Evolutionary conservation across 2,797 vertebrate species (phyloP).

Genomic region (Threskiornis aethiopicus): DNA sequence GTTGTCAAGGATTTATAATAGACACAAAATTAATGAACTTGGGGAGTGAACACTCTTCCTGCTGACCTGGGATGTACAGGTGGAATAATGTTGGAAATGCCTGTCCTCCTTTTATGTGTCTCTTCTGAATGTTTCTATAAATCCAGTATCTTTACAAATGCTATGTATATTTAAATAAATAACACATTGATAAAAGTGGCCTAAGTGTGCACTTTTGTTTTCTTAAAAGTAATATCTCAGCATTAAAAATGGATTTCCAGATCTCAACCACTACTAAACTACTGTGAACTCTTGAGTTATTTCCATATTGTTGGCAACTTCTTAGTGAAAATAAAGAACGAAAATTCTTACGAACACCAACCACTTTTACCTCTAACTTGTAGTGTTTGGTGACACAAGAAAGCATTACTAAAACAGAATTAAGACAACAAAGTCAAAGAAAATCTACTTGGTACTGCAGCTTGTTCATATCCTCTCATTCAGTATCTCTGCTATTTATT

Average conservation of each 20-base stretch:
- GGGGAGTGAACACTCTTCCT: not conserved
- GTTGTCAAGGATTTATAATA: not conserved
- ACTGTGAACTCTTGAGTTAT: not conserved
- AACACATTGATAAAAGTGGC: not conserved
- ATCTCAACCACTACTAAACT: not conserved
- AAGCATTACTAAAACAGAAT: not conserved
- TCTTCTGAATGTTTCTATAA: not conserved
- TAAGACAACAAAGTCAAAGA: not conserved
- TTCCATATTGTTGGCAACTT: not conserved
- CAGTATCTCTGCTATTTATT: not conserved
- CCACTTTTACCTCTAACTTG: not conserved
- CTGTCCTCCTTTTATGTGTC: not conserved
- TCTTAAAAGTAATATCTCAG: not conserved
- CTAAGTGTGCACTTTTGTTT: not conserved
- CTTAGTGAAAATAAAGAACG: not conserved
- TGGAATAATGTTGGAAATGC: not conserved
- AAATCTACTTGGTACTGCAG: not conserved
- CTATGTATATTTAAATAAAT: not conserved
- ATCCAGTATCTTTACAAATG: not conserved
- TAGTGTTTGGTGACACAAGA: not conserved
- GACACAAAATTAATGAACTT: not conserved
- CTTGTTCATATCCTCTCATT: not conserved
- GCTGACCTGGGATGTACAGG: not conserved
- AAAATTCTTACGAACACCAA: not conserved
- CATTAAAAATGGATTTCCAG: not conserved